Evolutionary conservation across 2,888 invertebrate genomes (phyloP).

Genomic region (Dyspetes luteomarginatus): DNA sequence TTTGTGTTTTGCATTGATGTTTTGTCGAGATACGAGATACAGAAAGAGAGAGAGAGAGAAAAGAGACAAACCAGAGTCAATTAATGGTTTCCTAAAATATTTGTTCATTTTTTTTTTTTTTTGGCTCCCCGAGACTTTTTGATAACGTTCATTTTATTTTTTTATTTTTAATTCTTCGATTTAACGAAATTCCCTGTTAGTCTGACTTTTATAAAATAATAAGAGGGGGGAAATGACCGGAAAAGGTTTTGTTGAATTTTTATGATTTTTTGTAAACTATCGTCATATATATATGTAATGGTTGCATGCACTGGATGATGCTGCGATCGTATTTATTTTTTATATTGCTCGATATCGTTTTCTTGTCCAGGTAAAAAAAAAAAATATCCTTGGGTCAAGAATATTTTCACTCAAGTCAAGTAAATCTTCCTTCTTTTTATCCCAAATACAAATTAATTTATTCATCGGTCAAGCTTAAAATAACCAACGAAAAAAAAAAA

Average conservation of each 20-base stretch:
- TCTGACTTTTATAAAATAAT: neutral
- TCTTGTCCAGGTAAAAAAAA: neutral
- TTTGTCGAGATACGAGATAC: constrained; percentile 72
- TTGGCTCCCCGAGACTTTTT: constrained; percentile 20
- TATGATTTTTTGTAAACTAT: constrained; percentile 9
- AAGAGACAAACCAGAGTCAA: constrained; percentile 81
- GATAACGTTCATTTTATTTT: constrained; percentile 42
- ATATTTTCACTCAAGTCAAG: too few relatives aligned
- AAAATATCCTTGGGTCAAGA: too few relatives aligned
- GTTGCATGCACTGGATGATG: constrained; percentile 46
- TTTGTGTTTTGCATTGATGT: constrained; percentile 76
- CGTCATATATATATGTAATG: neutral
- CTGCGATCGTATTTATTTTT: constrained; percentile 7
- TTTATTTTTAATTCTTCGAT: constrained; percentile 12
- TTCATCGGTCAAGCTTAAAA: too few relatives aligned
- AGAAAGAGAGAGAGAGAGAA: constrained; percentile 73
- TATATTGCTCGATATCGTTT: too few relatives aligned
- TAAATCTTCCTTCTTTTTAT: too few relatives aligned
- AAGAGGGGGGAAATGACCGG: constrained; percentile 23
- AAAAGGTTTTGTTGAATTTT: constrained; percentile 30
- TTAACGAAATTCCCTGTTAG: constrained; percentile 22
- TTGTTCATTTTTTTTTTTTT: constrained; percentile 58
- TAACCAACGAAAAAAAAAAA: too few relatives aligned
- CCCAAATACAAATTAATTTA: too few relatives aligned
- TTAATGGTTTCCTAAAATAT: constrained; percentile 79